Evolutionary conservation across 2,797 vertebrate genomes (phyloP).

Genomic region (Psittacula echo): DNA sequence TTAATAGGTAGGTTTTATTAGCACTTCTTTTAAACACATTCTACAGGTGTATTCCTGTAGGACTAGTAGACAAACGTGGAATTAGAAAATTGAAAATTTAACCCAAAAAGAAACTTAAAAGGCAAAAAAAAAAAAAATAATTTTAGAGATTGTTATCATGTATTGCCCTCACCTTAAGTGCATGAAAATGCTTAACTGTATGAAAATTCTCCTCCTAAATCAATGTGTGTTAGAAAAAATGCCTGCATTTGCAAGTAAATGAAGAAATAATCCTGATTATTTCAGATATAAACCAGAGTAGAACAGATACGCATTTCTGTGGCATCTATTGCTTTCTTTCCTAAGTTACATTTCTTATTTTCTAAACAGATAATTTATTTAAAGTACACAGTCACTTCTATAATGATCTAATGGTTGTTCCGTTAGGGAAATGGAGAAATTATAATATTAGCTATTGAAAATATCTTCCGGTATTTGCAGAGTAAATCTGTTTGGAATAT

Average conservation of each 20-base stretch:
- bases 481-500: not conserved
- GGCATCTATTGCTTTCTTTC: not conserved
- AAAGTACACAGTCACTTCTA: not conserved
- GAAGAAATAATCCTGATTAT: not conserved
- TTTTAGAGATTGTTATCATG: not conserved
- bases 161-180: not conserved
- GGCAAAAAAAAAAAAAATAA: not conserved
- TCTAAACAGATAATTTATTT: not conserved
- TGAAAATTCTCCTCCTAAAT: not conserved
- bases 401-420: not conserved
- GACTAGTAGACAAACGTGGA: not conserved
- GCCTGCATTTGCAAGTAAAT: not conserved
- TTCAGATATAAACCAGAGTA: not conserved
- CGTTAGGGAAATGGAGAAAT: not conserved
- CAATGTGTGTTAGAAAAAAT: not conserved
- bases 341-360: not conserved
- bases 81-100: not conserved
- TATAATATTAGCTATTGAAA: not conserved
- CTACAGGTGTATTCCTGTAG: not conserved
- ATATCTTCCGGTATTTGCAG: not conserved
- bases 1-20: not conserved
- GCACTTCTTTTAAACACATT: not conserved
- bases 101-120: not conserved
- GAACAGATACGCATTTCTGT: not conserved
- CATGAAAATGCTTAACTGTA: not conserved